Evolutionary conservation across 1,140 invertebrate genomes (phyloP), one percentile per base, ranked within the genome.

Genomic region (Achroia grisella): DNA sequence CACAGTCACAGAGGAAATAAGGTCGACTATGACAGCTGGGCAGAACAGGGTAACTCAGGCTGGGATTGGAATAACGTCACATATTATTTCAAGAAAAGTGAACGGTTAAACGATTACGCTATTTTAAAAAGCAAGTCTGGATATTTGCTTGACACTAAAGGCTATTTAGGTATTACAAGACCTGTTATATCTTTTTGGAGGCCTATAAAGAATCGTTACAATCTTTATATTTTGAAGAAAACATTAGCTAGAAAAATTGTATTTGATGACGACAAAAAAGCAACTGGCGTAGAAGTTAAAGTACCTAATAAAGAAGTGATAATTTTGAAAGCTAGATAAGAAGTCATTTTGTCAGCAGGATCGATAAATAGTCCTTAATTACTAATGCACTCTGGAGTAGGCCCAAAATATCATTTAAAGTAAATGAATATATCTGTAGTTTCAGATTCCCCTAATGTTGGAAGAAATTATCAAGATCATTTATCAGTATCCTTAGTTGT

Each of bases 1-100:
- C n/a, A n/a, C n/a, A n/a, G n/a, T n/a, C n/a, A n/a, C n/a, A 86
- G 96, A 52, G 97, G 93, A 30, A 88, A 91, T 74, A 88, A 84
- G 49, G 75, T 88, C 8, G 97, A 99, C 65, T 98, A 96, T 59
- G 92, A 98, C 56, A 73, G 90, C 8, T 98, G 97, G 97, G 92
- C 92, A 31, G 85, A 89, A 28, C 45, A 90, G 10, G 97, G 96
- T 0, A 95, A 97, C 64, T 71, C 88, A 0, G 92, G 94, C 1
- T 98, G 97, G 97, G 92, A 92, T 1, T 98, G 94, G 75, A 84
- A 93, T 0, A 89, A 93, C 15, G 93, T 94, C 0, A 65, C 95
- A 0, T 88, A 89, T 0, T 97, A 97, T 57, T 97, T 96, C 63
- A 92, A 92, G 40, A 96, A 95, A 71, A 94, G 92, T 0, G 94